Base-by-base conservation (phyloP, 1,140 invertebrate species). In the Subanguina moxae region DNA sequence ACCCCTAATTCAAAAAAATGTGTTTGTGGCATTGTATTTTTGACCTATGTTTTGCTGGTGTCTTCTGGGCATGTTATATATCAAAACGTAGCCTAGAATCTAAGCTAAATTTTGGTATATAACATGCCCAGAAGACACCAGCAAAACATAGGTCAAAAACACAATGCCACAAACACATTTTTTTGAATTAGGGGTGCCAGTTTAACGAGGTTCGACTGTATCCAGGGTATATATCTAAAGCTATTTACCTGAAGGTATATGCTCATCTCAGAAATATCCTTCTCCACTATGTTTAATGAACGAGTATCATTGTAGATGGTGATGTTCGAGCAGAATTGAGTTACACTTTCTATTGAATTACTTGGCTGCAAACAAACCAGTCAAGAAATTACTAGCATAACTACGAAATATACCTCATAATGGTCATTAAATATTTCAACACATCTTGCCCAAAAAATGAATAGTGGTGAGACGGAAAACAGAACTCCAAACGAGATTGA, bases 391-490 rank as follows among this genome's bases (percentile, higher is more conserved):
- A 5, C 32, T 27, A 19, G 27, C 9, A 52, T 21, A 52, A 8
- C 21, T 1, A n/a, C 21, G 19, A 64, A 62, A 62, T 62, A 13
- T 13, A 70, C 70, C 38, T 23, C 17, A 17, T 23, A 1, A 21
- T 28, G 11, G 7, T 56, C 62, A 21, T 17, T 43, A 62, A 73
- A 64, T 23, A 72, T 74, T 43, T 72, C 67, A 8, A 72, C 70
- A 45, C 70, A 72, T 38, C 70, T 27, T 17, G 70, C 70, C 27
- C 48, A 72, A 38, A 74, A 72, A 13, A 72, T 30, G 52, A 71
- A 72, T 9, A 72, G 28, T 0, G 68, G 43, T 46, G 61, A 17
- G 19, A 72, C 43, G n/a, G 69, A 32, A 46, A 72, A 58, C 17
- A 72, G 32, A 30, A 72, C 43, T 23, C 70, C 70, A 42, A 65